phyloP scores from a whole-genome alignment of 1,140 invertebrate species.

The Daktulosphaira vitifoliae region DNA sequence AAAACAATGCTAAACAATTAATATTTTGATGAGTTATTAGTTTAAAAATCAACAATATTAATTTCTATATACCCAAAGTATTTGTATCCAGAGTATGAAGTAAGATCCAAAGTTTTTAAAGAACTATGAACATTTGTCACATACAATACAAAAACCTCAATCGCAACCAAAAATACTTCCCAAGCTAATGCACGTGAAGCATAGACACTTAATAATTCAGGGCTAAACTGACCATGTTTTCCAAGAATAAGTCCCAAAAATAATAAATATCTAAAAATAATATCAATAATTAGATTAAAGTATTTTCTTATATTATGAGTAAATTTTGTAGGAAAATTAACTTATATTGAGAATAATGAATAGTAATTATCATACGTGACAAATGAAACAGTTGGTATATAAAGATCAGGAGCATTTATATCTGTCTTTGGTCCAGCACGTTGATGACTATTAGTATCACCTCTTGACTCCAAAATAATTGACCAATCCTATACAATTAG shows the following conservation, averaged over 20 bases:
- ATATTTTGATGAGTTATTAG: too few relatives aligned
- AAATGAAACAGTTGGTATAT: conserved; percentile 24
- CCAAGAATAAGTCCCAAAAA: conserved; percentile 21
- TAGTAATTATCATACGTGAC: conserved; percentile 4
- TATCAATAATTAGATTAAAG: neutral
- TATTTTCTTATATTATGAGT: too few relatives aligned
- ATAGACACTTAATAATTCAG: conserved; percentile 16
- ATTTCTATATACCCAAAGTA: conserved; percentile 12
- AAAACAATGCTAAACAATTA: conserved; percentile 9
- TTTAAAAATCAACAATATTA: neutral
- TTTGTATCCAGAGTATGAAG: conserved; percentile 20
- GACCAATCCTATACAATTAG: conserved; percentile 11
- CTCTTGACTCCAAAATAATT: neutral
- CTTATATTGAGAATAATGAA: too few relatives aligned
- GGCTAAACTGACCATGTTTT: conserved; percentile 9
- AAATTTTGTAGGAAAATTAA: too few relatives aligned
- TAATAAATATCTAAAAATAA: conserved; percentile 11
- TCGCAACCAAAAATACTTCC: neutral
- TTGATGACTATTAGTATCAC: neutral
- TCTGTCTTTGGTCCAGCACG: neutral
- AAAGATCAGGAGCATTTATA: conserved; percentile 14
- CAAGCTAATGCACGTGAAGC: conserved; percentile 13
- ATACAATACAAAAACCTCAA: conserved; percentile 11
- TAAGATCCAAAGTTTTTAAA: neutral
- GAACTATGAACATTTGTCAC: conserved; percentile 24